Evolutionary conservation across 2,888 invertebrate species (phyloP).

Genomic region (Syrista parreyssii): DNA sequence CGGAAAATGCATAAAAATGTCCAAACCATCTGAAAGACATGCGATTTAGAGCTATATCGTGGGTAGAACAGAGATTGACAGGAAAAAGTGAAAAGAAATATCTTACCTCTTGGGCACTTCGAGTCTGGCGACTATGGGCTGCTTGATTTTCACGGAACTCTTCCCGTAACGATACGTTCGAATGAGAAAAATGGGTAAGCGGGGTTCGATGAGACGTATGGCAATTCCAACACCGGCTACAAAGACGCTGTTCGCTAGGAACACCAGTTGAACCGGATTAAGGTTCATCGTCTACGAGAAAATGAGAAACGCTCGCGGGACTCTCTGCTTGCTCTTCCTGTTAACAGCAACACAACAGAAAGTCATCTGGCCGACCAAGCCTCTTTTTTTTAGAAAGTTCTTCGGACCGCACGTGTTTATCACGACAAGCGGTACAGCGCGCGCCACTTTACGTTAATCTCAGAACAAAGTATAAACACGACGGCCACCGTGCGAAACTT

Average conservation of each 20-base stretch:
- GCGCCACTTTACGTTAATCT: too few species aligned
- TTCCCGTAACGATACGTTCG: slow-evolving; percentile 81
- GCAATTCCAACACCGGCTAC: slow-evolving; percentile 72
- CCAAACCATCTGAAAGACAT: slow-evolving; percentile 73
- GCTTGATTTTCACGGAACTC: slow-evolving; percentile 71
- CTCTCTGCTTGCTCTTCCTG: too few species aligned
- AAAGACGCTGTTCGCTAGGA: slow-evolving; percentile 38
- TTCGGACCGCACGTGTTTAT: too few species aligned
- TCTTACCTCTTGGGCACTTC: slow-evolving; percentile 79
- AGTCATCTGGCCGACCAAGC: too few species aligned
- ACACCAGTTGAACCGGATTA: slow-evolving; percentile 52
- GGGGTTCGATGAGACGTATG: slow-evolving; percentile 74
- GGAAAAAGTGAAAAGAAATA: slow-evolving; percentile 8
- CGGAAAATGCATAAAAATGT: slow-evolving; percentile 83
- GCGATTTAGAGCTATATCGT: too few species aligned
- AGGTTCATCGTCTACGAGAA: slow-evolving; percentile 36
- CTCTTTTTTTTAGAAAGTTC: too few species aligned
- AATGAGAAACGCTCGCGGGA: too few species aligned
- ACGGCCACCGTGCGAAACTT: too few species aligned
- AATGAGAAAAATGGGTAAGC: slow-evolving; percentile 74
- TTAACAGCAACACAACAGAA: too few species aligned
- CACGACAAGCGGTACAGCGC: too few species aligned
- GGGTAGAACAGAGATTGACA: too few species aligned
- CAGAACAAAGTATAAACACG: too few species aligned
- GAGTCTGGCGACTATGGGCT: slow-evolving; percentile 61